Percentiles rank a stretch among this genome's conserved stretches.
Evolutionary conservation across 1,140 invertebrate species (phyloP).

Genomic region (Coenobita brevimanus): DNA sequence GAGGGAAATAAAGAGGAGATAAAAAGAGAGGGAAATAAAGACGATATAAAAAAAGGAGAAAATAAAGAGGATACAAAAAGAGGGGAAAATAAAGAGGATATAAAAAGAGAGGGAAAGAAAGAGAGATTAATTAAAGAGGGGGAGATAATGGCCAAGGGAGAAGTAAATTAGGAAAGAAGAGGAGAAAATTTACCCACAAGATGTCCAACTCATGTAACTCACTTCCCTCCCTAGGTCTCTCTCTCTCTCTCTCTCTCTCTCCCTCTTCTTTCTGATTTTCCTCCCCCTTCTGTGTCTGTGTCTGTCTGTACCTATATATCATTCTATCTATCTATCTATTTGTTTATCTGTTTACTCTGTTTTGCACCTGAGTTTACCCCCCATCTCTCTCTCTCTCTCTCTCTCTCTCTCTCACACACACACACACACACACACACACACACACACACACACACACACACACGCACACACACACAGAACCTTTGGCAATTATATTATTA

Average conservation of each 20-base stretch:
- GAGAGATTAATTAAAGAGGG: too few species aligned
- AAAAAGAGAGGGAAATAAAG: neutral
- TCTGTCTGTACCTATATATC: neutral
- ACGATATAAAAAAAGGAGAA: neutral
- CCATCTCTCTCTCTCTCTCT: neutral
- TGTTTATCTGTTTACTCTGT: too few species aligned
- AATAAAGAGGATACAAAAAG: neutral
- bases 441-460: neutral
- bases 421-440: neutral
- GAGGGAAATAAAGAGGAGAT: neutral
- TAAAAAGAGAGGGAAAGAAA: too few species aligned
- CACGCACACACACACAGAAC: too few species aligned
- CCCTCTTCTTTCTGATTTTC: neutral
- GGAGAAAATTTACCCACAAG: too few species aligned
- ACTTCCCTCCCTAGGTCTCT: too few species aligned
- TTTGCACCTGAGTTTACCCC: neutral
- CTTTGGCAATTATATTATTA: too few species aligned
- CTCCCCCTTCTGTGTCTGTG: neutral
- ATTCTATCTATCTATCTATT: neutral
- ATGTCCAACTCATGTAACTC: too few species aligned
- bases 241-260: neutral
- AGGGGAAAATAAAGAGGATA: too few species aligned
- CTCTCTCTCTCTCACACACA: neutral
- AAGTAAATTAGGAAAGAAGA: neutral
- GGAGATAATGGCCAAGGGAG: neutral